These are phyloP conservation scores for Dallia pectoralis DNA, from an alignment of 2,797 vertebrate genomes.

Conservation along the genomic window DNA sequence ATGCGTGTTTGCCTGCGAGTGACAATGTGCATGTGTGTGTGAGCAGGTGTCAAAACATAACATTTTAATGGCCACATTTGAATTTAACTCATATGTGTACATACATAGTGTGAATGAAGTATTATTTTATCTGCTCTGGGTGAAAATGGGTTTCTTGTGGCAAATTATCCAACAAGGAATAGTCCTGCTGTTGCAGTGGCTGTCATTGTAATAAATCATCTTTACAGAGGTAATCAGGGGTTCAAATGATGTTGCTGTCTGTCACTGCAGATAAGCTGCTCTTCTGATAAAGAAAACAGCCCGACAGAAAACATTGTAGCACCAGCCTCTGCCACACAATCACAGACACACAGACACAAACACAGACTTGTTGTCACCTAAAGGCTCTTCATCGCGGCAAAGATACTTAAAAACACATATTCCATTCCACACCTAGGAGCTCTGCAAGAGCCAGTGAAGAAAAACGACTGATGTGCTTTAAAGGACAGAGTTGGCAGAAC, in stretches of 20 bases:
- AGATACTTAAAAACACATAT: conserved; percentile 34
- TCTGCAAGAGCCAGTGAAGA: conserved; percentile 32
- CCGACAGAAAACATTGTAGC: conserved; percentile 33
- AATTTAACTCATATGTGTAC: not conserved
- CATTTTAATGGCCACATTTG: not conserved
- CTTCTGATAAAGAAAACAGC: conserved; percentile 35
- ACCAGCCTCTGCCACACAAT: conserved; percentile 22
- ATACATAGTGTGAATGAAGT: not conserved
- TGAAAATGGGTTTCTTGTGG: not conserved
- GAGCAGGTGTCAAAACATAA: not conserved
- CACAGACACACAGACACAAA: conserved; percentile 8
- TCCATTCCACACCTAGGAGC: conserved; percentile 19
- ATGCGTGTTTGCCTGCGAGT: not conserved
- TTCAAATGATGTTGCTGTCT: conserved; percentile 26
- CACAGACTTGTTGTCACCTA: conserved; percentile 23
- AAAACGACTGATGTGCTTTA: conserved; percentile 38
- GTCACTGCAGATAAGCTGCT: conserved; percentile 18
- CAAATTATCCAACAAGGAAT: not conserved
- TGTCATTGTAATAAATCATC: conserved; percentile 27
- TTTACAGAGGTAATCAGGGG: conserved; percentile 33
- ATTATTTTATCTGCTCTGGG: not conserved
- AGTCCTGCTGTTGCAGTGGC: conserved; percentile 9
- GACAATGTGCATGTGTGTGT: not conserved
- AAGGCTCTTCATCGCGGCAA: conserved; percentile 28
- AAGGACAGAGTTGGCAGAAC: conserved; percentile 34